Evolutionary conservation across 2,888 invertebrate species (phyloP).

Genomic region (Drosophila yooni): DNA sequence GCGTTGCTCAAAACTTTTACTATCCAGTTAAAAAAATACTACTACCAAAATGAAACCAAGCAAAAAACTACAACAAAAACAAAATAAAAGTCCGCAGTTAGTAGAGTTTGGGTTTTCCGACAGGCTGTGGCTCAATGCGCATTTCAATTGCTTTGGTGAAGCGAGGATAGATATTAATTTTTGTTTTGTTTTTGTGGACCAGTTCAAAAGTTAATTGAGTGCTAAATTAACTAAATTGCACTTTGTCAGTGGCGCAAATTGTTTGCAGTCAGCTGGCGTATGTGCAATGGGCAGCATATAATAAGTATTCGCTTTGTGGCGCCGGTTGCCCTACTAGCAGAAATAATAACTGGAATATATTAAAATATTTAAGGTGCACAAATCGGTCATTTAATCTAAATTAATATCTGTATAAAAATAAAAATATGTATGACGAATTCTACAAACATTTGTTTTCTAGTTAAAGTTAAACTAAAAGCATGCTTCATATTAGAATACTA

Average conservation of each 20-base stretch:
- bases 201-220: conserved; percentile 72
- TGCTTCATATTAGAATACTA: neutral
- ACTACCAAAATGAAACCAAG: conserved; percentile 20
- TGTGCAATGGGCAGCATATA: conserved; percentile 59
- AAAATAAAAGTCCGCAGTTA: conserved; percentile 26
- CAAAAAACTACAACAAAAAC: conserved; percentile 17
- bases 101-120: conserved; percentile 68
- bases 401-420: neutral
- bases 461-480: neutral
- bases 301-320: conserved; percentile 40
- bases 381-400: neutral
- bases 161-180: conserved; percentile 30
- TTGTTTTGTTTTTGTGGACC: conserved; percentile 19
- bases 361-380: neutral
- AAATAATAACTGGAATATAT: neutral
- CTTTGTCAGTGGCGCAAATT: conserved; percentile 59
- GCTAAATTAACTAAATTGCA: conserved; percentile 78
- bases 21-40: conserved; percentile 45
- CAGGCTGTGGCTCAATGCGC: conserved; percentile 68
- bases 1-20: conserved; percentile 66
- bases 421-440: too few species aligned
- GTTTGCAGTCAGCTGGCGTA: conserved; percentile 50
- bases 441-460: neutral
- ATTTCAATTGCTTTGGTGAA: conserved; percentile 69
- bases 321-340: neutral